phyloP scores from a whole-genome alignment of 2,888 invertebrate species.

The Diloba caeruleocephala region DNA sequence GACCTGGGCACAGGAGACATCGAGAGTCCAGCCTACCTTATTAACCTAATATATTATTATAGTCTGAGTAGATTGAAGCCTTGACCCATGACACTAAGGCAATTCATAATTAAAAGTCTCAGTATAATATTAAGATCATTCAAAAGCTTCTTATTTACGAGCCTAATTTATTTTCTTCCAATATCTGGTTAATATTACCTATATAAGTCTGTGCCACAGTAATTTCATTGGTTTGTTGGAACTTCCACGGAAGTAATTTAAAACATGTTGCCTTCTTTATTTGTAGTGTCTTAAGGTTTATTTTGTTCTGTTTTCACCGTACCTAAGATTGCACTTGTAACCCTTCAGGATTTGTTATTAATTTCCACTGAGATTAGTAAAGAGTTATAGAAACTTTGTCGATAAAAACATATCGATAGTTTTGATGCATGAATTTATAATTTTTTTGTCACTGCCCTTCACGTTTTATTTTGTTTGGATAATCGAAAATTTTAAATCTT shows the following conservation, averaged over 20 bases:
- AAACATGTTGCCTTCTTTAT: constrained; percentile 8
- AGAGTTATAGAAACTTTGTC: constrained; percentile 11
- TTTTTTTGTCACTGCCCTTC: neutral
- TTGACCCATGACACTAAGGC: no score
- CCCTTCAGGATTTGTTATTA: constrained; percentile 53
- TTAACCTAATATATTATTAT: no score
- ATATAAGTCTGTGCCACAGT: constrained; percentile 9
- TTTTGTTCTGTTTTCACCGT: neutral
- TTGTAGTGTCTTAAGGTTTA: neutral
- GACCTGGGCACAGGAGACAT: no score
- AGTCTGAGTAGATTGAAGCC: no score
- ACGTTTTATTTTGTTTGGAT: neutral
- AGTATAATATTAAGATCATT: neutral
- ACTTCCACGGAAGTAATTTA: constrained; percentile 41
- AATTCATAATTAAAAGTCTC: no score
- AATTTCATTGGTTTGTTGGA: constrained; percentile 47
- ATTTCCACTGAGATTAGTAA: constrained; percentile 24
- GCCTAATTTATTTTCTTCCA: constrained; percentile 1
- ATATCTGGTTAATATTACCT: constrained; percentile 39
- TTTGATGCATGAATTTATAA: neutral
- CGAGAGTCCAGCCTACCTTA: no score
- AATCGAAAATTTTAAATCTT: no score
- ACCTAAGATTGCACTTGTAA: constrained; percentile 21
- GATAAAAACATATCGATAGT: constrained; percentile 26
- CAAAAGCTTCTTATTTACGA: neutral